Conservation (phyloP, 2,888 invertebrate genomes). For the Agrotis ipsilon region DNA sequence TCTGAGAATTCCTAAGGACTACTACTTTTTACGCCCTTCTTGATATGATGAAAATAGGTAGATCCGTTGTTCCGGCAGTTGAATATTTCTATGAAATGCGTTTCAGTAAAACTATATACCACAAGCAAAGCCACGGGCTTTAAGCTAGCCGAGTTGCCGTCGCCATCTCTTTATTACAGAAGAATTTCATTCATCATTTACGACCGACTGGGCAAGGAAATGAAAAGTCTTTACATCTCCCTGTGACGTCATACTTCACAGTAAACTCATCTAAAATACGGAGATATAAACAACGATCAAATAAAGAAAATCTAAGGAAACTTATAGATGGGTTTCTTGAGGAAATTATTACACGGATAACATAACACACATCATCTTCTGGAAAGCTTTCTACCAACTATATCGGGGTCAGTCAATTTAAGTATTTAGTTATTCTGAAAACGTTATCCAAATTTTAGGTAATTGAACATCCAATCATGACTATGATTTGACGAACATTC, state of each 20-base stretch:
- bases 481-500: too few species aligned
- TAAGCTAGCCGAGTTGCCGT: neutral
- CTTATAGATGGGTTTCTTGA: neutral
- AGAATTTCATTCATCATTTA: conserved; percentile 49
- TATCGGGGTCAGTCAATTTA: too few species aligned
- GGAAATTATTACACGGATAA: neutral
- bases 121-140: neutral
- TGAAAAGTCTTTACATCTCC: conserved; percentile 31
- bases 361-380: too few species aligned
- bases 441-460: too few species aligned
- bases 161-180: conserved; percentile 33
- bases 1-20: too few species aligned
- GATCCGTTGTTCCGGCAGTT: too few species aligned
- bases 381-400: too few species aligned
- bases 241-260: conserved; percentile 18
- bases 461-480: too few species aligned
- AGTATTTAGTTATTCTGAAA: too few species aligned
- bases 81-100: too few species aligned
- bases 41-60: too few species aligned
- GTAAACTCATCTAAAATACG: neutral
- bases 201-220: conserved; percentile 37
- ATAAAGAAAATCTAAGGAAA: neutral
- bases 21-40: too few species aligned
- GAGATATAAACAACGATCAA: neutral
- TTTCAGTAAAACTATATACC: neutral